Evolutionary conservation across 2,888 invertebrate species (phyloP).

Genomic region (Tipula confusa): DNA sequence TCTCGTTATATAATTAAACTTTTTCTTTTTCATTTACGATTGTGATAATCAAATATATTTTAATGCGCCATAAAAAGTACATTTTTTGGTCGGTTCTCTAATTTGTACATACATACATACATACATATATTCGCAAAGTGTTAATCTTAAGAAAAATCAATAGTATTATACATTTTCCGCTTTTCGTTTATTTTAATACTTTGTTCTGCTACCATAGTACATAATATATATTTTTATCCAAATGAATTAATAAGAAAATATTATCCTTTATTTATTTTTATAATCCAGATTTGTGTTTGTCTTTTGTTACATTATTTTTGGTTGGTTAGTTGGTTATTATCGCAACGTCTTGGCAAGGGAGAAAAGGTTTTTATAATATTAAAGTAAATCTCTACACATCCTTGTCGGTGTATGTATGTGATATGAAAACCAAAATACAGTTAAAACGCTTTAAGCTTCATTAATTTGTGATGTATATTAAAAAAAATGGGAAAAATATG

Average conservation of each 20-base stretch:
- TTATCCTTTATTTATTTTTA: neutral
- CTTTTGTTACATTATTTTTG: neutral
- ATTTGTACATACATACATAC: neutral
- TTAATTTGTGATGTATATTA: neutral
- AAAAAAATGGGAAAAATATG: neutral
- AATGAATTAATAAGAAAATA: slow-evolving; percentile 16
- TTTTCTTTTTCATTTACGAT: neutral
- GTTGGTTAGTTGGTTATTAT: neutral
- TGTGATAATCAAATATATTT: neutral
- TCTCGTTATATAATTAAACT: neutral
- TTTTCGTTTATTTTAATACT: neutral
- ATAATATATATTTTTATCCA: neutral
- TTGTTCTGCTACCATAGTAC: neutral
- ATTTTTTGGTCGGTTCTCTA: neutral
- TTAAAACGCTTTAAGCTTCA: neutral
- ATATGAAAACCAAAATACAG: neutral
- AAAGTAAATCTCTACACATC: neutral
- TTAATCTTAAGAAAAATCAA: neutral
- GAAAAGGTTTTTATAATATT: neutral
- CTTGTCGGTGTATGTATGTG: neutral
- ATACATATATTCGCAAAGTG: neutral
- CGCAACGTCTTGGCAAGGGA: neutral
- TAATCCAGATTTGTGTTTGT: slow-evolving; percentile 6
- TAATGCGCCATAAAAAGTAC: neutral
- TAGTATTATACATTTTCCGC: neutral